Conservation (phyloP, 2,797 vertebrate species). For the Anolis apletophallus region DNA sequence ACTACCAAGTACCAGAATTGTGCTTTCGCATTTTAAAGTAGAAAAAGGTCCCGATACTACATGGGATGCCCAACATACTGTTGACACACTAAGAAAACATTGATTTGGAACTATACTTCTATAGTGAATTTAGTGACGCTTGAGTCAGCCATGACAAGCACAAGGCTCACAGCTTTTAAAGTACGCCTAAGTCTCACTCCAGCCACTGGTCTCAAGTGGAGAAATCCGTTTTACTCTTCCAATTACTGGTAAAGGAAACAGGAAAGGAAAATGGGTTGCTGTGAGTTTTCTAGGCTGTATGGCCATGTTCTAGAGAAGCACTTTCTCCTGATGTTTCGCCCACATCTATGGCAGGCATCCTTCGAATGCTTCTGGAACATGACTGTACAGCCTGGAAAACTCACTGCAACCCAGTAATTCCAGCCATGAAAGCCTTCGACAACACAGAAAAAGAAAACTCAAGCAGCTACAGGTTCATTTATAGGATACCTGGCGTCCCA, state of each 20-base stretch:
- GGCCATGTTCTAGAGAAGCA: too few relatives aligned
- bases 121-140: too few relatives aligned
- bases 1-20: background rate
- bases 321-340: too few relatives aligned
- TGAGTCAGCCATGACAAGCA: background rate
- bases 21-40: background rate
- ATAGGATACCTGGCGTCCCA: conserved; percentile 5
- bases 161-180: background rate
- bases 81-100: background rate
- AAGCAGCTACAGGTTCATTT: conserved; percentile 13
- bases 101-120: background rate
- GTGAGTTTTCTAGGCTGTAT: too few relatives aligned
- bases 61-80: background rate
- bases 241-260: conserved; percentile 32
- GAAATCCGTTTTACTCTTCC: background rate
- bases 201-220: accelerated
- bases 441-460: background rate
- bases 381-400: too few relatives aligned
- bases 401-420: too few relatives aligned
- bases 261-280: background rate
- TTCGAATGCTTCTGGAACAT: too few relatives aligned
- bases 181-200: background rate
- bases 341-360: too few relatives aligned
- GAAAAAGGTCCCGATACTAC: background rate
- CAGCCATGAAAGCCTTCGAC: too few relatives aligned